phyloP scores from a whole-genome alignment of 1,140 invertebrate genomes.

The Pogonomyrmex barbatus region DNA sequence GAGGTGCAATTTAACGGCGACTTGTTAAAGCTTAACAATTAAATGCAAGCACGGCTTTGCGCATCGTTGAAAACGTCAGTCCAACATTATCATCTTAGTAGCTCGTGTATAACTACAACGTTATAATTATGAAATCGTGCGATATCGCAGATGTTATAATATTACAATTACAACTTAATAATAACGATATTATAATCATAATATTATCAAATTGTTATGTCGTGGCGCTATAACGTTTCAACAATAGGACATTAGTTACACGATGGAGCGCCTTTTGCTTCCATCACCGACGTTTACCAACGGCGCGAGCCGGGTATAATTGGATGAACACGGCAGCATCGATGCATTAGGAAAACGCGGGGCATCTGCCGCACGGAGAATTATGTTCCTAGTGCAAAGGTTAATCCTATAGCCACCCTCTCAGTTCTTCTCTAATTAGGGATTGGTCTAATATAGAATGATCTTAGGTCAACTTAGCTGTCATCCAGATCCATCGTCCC shows the following conservation, averaged over 20 bases:
- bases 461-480: slow-evolving; percentile 30
- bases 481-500: neutral
- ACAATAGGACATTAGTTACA: neutral
- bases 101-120: neutral
- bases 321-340: slow-evolving; percentile 44
- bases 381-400: slow-evolving; percentile 56
- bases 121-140: neutral
- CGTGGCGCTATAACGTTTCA: neutral
- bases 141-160: neutral
- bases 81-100: slow-evolving; percentile 6
- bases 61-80: slow-evolving; percentile 24
- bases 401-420: slow-evolving; percentile 64
- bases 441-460: slow-evolving; percentile 34
- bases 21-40: slow-evolving; percentile 33
- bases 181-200: neutral
- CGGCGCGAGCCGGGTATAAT: neutral
- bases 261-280: slow-evolving; percentile 20
- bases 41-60: neutral
- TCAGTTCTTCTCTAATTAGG: slow-evolving; percentile 26
- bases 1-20: slow-evolving; percentile 36
- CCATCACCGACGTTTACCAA: neutral
- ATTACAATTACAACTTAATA: neutral
- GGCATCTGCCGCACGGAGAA: slow-evolving; percentile 67
- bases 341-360: slow-evolving; percentile 65
- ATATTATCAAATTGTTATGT: neutral